phyloP scores from a whole-genome alignment of 1,140 invertebrate species.

The Luehdorfia chinensis region DNA sequence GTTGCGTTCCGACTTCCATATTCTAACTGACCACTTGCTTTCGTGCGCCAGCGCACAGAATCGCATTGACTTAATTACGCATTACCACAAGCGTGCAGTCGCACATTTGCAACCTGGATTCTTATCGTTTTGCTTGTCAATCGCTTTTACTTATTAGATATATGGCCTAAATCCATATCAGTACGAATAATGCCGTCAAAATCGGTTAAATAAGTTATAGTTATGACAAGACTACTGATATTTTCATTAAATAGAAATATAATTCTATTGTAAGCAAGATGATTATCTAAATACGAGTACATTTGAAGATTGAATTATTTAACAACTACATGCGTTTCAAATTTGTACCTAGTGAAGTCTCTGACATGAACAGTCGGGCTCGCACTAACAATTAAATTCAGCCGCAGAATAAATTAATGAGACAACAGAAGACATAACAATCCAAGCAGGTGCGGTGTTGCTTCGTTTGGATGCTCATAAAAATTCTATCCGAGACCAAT shows the following conservation, averaged over 20 bases:
- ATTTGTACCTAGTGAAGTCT: neutral
- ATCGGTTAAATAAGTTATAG: neutral
- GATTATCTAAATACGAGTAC: too few species aligned
- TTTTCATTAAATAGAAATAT: slow-evolving; percentile 8
- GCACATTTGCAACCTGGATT: slow-evolving; percentile 6
- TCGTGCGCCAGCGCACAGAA: slow-evolving; percentile 50
- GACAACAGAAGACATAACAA: slow-evolving; percentile 4
- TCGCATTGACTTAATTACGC: slow-evolving; percentile 56
- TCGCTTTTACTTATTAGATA: slow-evolving; percentile 17
- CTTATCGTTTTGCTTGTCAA: slow-evolving; percentile 14
- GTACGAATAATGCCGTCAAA: neutral
- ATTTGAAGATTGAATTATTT: too few species aligned
- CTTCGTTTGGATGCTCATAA: slow-evolving; percentile 6
- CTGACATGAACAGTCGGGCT: neutral
- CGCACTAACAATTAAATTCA: slow-evolving; percentile 1
- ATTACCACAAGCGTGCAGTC: slow-evolving; percentile 12
- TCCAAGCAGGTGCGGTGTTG: slow-evolving; percentile 1
- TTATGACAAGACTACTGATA: neutral
- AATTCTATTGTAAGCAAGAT: neutral
- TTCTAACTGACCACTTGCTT: slow-evolving; percentile 59
- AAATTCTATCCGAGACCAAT: slow-evolving; percentile 13
- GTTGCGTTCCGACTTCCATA: slow-evolving; percentile 57
- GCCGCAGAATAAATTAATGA: slow-evolving; percentile 13
- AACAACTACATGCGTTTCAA: too few species aligned
- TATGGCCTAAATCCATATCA: slow-evolving; percentile 24